A percentile compares a stretch with the other conserved stretches of the same genome.
Evolutionary conservation across 2,113 vertebrate species (phyloP).

Genomic region (Solea senegalensis): DNA sequence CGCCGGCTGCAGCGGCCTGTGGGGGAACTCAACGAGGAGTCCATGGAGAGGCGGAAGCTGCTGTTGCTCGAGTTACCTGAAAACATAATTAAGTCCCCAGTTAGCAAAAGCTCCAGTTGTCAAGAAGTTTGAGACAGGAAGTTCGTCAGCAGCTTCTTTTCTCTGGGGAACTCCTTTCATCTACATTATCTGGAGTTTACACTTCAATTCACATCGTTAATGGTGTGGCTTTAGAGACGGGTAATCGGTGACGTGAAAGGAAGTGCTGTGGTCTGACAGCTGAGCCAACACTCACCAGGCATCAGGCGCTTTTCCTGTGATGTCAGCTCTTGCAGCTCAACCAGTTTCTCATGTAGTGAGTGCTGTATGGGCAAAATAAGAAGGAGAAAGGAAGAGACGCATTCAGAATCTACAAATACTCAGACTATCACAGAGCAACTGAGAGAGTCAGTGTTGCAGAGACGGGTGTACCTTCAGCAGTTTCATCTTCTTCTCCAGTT

Average conservation of each 20-base stretch:
- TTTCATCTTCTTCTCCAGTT: constrained; percentile 88
- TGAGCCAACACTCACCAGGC: constrained; percentile 82
- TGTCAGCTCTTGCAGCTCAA: constrained; percentile 86
- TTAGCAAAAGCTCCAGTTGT: constrained; percentile 13
- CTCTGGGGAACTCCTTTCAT: constrained; percentile 52
- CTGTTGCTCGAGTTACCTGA: constrained; percentile 80
- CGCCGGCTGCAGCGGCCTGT: constrained; percentile 59
- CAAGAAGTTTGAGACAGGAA: constrained; percentile 40
- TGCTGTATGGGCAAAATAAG: constrained; percentile 78
- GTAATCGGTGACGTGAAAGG: constrained; percentile 50
- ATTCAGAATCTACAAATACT: neutral
- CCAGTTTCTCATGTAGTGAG: constrained; percentile 85
- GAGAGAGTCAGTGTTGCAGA: constrained; percentile 3
- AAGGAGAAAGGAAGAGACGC: constrained; percentile 1
- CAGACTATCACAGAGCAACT: neutral
- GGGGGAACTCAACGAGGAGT: constrained; percentile 59
- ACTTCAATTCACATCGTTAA: neutral
- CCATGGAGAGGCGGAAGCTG: constrained; percentile 53
- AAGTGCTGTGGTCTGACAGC: constrained; percentile 71
- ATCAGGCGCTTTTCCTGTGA: constrained; percentile 86
- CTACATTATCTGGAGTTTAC: constrained; percentile 14
- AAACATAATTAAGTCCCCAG: neutral
- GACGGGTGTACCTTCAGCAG: constrained; percentile 85
- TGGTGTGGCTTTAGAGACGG: neutral
- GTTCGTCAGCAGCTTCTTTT: constrained; percentile 25